phyloP scores from a whole-genome alignment of 2,113 vertebrate species.

The Serilophus lunatus region DNA sequence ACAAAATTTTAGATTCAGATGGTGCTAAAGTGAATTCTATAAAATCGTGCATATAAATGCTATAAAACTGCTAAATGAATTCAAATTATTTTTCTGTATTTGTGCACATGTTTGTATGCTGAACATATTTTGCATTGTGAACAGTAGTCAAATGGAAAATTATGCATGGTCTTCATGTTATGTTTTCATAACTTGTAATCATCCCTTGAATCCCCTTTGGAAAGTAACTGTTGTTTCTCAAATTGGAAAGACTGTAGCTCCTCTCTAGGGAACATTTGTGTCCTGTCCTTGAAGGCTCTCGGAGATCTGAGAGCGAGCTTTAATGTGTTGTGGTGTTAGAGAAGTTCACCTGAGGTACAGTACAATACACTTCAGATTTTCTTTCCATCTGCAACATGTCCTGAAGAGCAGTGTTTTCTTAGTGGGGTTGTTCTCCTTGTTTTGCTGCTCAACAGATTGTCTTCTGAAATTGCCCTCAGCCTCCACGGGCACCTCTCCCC shows the following conservation, averaged over 20 bases:
- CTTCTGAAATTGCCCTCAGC: not conserved
- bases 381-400: not conserved
- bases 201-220: not conserved
- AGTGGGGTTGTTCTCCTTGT: not conserved
- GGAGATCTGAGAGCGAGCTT: not conserved
- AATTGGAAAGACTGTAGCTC: not conserved
- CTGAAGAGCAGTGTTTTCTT: not conserved
- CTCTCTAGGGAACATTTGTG: not conserved
- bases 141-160: not conserved
- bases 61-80: not conserved
- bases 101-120: not conserved
- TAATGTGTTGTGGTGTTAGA: not conserved
- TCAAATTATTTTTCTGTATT: not conserved
- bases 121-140: not conserved
- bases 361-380: not conserved
- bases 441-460: not conserved
- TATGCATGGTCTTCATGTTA: not conserved
- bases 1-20: not conserved
- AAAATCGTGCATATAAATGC: not conserved
- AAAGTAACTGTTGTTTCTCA: not conserved
- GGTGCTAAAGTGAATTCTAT: not conserved
- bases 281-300: not conserved
- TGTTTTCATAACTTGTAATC: not conserved
- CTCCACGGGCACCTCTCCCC: rapidly evolving
- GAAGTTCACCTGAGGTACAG: not conserved